These are phyloP conservation scores for Drosophila sp. DNA, from an alignment of 1,140 invertebrate genomes.

Conservation along the genomic window DNA sequence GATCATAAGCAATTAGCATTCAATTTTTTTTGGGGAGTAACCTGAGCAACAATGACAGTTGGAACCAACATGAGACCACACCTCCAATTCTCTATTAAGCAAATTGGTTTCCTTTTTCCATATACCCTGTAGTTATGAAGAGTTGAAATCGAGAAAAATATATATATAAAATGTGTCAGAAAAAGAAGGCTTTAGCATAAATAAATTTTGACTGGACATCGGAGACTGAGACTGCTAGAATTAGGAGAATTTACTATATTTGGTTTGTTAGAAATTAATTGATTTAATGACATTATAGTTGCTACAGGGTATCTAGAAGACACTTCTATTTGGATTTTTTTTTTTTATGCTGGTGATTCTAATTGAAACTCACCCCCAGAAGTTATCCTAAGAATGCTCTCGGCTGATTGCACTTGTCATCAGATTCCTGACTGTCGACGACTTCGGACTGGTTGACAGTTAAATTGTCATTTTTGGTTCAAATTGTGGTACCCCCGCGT, in stretches of 20 bases:
- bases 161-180: too few species aligned
- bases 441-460: constrained; percentile 67
- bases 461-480: constrained; percentile 73
- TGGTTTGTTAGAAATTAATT: too few species aligned
- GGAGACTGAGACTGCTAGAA: too few species aligned
- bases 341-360: constrained; percentile 32
- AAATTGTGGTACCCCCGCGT: constrained; percentile 31
- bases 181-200: too few species aligned
- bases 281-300: too few species aligned
- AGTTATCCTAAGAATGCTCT: constrained; percentile 28
- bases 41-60: constrained; percentile 68
- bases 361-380: constrained; percentile 64
- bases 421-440: constrained; percentile 2
- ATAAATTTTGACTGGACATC: too few species aligned
- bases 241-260: too few species aligned
- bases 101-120: neutral
- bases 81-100: constrained; percentile 46
- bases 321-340: neutral
- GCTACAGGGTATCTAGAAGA: neutral
- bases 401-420: constrained; percentile 76
- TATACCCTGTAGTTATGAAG: neutral
- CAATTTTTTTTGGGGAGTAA: constrained; percentile 47
- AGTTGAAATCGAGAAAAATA: too few species aligned
- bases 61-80: constrained; percentile 39
- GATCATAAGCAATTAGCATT: constrained; percentile 77